Evolutionary conservation across 2,888 invertebrate species (phyloP).

Genomic region (Blastobasis adustella): DNA sequence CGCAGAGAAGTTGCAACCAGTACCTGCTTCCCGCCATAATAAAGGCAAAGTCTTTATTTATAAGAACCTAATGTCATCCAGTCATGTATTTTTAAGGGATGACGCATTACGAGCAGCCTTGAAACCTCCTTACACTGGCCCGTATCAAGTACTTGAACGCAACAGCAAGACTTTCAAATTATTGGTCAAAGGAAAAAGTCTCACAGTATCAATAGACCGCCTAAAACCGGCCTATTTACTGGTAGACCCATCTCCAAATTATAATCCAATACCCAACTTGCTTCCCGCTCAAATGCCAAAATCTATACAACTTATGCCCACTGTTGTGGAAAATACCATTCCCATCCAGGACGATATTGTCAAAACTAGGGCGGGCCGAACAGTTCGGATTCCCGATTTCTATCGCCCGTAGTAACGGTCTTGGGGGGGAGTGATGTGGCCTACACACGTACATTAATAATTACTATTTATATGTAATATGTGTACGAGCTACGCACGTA

Average conservation of each 20-base stretch:
- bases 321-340: neutral
- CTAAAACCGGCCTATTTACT: constrained; percentile 18
- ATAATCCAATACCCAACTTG: too few species aligned
- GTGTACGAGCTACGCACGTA: too few species aligned
- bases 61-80: neutral
- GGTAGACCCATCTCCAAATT: neutral
- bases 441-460: neutral
- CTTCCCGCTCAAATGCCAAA: neutral
- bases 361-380: neutral
- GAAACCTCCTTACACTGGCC: constrained; percentile 12
- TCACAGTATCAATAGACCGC: constrained; percentile 15
- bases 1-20: neutral
- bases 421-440: too few species aligned
- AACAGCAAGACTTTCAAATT: constrained; percentile 8
- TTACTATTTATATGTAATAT: too few species aligned
- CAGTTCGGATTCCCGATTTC: neutral
- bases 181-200: constrained; percentile 6
- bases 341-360: neutral
- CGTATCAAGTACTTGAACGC: constrained; percentile 9
- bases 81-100: constrained; percentile 15
- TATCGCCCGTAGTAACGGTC: neutral
- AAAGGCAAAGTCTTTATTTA: neutral
- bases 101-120: constrained; percentile 5
- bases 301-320: neutral
- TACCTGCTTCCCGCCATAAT: neutral